These are phyloP conservation scores for Eupithecia abbreviata DNA, from an alignment of 2,888 invertebrate species.

Conservation along the genomic window DNA sequence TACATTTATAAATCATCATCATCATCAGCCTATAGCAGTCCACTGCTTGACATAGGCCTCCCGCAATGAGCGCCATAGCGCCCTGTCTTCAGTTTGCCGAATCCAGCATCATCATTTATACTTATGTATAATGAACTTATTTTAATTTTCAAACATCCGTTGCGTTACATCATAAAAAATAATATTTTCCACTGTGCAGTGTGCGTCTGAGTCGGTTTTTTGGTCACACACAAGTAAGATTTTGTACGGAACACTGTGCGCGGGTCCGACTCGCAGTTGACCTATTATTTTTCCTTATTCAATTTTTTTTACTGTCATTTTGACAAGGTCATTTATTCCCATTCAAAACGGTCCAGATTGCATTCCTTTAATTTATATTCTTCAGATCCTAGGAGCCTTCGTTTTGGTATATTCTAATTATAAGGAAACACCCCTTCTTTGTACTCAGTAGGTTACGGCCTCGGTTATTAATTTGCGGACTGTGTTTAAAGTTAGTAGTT, in stretches of 20 bases:
- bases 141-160: too few species aligned
- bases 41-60: too few species aligned
- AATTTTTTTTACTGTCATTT: not conserved
- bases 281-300: not conserved
- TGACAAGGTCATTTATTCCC: not conserved
- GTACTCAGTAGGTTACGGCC: not conserved
- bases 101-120: too few species aligned
- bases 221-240: not conserved
- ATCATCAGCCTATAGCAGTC: too few species aligned
- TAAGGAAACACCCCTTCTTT: slow-evolving; percentile 8
- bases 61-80: too few species aligned
- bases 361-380: not conserved
- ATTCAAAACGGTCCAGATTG: not conserved
- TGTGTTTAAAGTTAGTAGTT: not conserved
- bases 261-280: not conserved
- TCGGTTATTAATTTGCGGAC: not conserved
- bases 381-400: too few species aligned
- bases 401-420: not conserved
- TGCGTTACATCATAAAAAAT: too few species aligned
- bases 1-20: too few species aligned
- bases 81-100: too few species aligned
- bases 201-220: not conserved
- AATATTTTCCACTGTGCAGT: too few species aligned
- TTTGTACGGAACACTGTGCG: not conserved
- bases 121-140: too few species aligned